A percentile compares a stretch with the other conserved stretches of the same genome.
phyloP scores from a whole-genome alignment of 2,888 invertebrate genomes.

The Schrankia costaestrigalis region DNA sequence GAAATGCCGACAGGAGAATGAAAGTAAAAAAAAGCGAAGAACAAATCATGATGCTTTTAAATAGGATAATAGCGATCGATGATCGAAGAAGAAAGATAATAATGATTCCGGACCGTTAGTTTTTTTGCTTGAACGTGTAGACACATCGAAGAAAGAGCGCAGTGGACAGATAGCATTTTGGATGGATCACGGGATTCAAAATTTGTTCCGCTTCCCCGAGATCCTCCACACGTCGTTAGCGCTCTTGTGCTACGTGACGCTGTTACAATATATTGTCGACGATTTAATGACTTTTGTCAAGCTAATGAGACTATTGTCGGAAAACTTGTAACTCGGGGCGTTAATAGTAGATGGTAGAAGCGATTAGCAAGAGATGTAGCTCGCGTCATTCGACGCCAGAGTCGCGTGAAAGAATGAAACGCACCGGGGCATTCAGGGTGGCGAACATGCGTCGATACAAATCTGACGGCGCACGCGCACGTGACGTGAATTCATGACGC shows the following conservation, averaged over 20 bases:
- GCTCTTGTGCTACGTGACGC: slow-evolving; percentile 70
- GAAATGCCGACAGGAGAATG: slow-evolving; percentile 72
- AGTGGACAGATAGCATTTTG: slow-evolving; percentile 60
- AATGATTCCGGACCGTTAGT: slow-evolving; percentile 70
- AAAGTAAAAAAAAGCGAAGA: slow-evolving; percentile 62
- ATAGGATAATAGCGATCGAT: slow-evolving; percentile 79
- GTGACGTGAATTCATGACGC: slow-evolving; percentile 68
- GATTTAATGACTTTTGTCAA: slow-evolving; percentile 70
- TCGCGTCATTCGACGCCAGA: slow-evolving; percentile 35
- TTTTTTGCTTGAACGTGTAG: slow-evolving; percentile 62
- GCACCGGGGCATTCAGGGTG: slow-evolving; percentile 57
- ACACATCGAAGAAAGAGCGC: slow-evolving; percentile 60
- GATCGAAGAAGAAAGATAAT: slow-evolving; percentile 78
- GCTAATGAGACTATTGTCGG: slow-evolving; percentile 75
- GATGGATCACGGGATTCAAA: slow-evolving; percentile 63
- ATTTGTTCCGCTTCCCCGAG: slow-evolving; percentile 76
- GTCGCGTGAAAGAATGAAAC: slow-evolving; percentile 67
- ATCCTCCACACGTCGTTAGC: slow-evolving; percentile 77
- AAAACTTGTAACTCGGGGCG: slow-evolving; percentile 54
- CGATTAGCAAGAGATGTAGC: slow-evolving; percentile 54
- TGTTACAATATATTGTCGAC: slow-evolving; percentile 63
- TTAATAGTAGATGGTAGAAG: slow-evolving; percentile 54
- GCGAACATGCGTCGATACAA: slow-evolving; percentile 63
- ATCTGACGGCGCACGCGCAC: slow-evolving; percentile 69
- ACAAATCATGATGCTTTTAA: slow-evolving; percentile 80